Percentiles rank a stretch among this genome's conserved stretches.
phyloP scores from a whole-genome alignment of 2,888 invertebrate species.

The Mythimna impura region DNA sequence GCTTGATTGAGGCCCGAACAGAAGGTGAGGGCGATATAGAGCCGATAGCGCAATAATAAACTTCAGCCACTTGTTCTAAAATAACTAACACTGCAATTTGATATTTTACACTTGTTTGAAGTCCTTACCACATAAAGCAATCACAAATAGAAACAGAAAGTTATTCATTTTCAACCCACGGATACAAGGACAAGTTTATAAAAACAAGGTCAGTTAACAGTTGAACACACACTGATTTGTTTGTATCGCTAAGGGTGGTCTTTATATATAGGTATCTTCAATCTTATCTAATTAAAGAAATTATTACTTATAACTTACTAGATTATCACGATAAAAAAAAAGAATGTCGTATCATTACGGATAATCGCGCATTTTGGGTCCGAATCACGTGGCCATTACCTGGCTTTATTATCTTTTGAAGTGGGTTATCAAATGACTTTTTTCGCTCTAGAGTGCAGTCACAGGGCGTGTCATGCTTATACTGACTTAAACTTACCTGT shows the following conservation, averaged over 20 bases:
- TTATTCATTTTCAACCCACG: slow-evolving; percentile 1
- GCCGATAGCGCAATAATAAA: not conserved
- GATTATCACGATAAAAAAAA: not conserved
- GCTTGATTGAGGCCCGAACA: not conserved
- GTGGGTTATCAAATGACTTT: too few species aligned
- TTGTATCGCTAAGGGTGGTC: not conserved
- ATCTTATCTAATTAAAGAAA: slow-evolving; percentile 23
- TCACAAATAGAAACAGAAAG: slow-evolving; percentile 24
- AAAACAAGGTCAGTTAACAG: not conserved
- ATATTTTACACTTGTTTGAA: not conserved
- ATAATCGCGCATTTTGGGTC: too few species aligned
- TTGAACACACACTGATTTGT: not conserved
- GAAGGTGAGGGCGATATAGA: not conserved
- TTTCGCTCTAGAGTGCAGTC: too few species aligned
- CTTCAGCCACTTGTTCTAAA: not conserved
- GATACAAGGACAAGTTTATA: not conserved
- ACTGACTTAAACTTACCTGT: too few species aligned
- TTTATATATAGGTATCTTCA: slow-evolving; percentile 1
- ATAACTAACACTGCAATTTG: not conserved
- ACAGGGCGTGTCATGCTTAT: too few species aligned
- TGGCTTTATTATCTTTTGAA: too few species aligned
- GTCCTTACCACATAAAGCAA: slow-evolving; percentile 33
- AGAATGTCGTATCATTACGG: not conserved
- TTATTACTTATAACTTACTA: not conserved
- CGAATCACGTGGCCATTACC: too few species aligned